These are phyloP conservation scores for Pelochelys cantorii DNA, from an alignment of 2,797 vertebrate species.

Conservation along the genomic window DNA sequence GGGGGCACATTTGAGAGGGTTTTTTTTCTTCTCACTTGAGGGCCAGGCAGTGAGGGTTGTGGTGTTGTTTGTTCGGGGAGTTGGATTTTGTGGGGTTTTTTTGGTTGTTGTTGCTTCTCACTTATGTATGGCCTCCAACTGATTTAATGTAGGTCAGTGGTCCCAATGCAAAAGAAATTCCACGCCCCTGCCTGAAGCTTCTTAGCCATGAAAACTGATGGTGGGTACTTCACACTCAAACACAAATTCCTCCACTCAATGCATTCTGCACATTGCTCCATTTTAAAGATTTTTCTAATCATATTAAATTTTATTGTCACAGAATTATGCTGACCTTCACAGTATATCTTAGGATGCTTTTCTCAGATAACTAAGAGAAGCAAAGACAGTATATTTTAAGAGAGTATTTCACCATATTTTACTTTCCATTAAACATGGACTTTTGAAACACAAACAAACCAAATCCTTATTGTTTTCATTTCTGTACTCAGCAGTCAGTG, in stretches of 20 bases:
- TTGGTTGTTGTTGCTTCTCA: no score
- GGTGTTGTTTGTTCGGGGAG: no score
- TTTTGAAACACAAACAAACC: conserved; percentile 27
- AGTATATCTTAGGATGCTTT: not conserved
- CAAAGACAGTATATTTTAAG: not conserved
- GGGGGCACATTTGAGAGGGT: no score
- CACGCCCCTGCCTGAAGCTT: not conserved
- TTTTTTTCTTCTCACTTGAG: no score
- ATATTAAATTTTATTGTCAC: not conserved
- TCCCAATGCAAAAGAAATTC: no score
- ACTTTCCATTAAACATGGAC: not conserved
- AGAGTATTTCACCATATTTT: not conserved
- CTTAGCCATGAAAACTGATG: not conserved
- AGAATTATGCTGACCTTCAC: not conserved
- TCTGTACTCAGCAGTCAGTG: conserved; percentile 39
- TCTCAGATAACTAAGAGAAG: not conserved
- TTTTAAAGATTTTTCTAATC: not conserved
- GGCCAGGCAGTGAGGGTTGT: no score
- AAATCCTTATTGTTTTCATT: conserved; percentile 26
- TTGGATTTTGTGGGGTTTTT: no score
- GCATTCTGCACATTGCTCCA: not conserved
- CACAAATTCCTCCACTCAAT: not conserved
- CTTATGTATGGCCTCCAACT: no score
- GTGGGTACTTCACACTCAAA: not conserved
- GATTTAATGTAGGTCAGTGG: no score